These are phyloP conservation scores for Neopipo cinnamomea DNA, from an alignment of 2,113 vertebrate species.

Conservation along the genomic window DNA sequence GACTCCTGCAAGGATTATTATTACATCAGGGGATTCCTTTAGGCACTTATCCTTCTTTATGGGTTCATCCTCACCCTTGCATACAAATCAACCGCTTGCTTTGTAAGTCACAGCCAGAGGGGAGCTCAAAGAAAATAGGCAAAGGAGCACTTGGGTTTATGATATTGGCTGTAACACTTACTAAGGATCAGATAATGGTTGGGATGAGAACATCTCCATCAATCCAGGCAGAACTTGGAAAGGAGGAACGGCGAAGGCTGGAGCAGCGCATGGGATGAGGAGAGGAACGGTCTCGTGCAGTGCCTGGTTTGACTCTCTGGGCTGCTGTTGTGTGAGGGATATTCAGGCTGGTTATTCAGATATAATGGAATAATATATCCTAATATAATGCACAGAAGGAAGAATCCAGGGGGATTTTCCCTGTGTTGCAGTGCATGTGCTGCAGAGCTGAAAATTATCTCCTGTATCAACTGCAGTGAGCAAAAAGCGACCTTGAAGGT, in stretches of 20 bases:
- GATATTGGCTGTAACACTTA: not conserved
- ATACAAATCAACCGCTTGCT: constrained; percentile 48
- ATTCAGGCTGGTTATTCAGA: not conserved
- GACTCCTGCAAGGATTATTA: constrained; percentile 57
- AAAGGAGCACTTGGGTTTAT: constrained; percentile 36
- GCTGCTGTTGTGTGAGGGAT: not conserved
- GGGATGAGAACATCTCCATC: not conserved
- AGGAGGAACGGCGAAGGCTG: not conserved
- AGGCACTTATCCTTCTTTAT: constrained; percentile 43
- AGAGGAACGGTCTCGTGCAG: not conserved
- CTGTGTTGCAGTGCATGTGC: not conserved
- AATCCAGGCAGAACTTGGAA: not conserved
- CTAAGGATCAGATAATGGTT: not conserved
- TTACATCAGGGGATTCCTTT: constrained; percentile 61
- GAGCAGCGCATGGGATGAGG: not conserved
- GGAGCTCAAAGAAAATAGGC: constrained; percentile 23
- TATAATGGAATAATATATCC: not conserved
- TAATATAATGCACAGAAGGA: not conserved
- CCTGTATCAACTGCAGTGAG: not conserved
- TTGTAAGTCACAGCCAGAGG: constrained; percentile 24
- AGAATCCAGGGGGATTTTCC: not conserved
- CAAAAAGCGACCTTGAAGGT: not conserved
- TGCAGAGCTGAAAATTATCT: not conserved
- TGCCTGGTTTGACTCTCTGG: not conserved
- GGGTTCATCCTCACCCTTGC: constrained; percentile 25